Base-by-base conservation (phyloP, 2,888 invertebrate species). In the Branchellion lobata region DNA sequence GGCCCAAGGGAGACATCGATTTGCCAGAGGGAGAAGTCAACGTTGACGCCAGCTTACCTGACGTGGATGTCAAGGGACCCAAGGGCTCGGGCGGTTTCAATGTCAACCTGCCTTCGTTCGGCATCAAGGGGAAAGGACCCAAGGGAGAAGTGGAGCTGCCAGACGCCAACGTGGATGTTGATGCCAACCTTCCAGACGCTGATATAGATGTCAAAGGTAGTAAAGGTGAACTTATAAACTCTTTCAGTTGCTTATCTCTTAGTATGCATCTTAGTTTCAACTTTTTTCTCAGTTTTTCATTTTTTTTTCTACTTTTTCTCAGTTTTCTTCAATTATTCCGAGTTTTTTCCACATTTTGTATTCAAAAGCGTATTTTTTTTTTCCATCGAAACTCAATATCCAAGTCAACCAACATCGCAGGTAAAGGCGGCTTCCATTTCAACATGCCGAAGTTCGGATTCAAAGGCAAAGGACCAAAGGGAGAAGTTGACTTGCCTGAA, bases 131-230 rank as follows among this genome's bases (percentile, higher is more conserved):
- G 0, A 71, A 71, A 71, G 73, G 34, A n/a, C 71, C 73, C 24
- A 73, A 72, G 29, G 79, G 72, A 5, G 79, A 51, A 53, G 79
- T 36, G 5, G 79, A 71, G 31, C 27, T 76, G 1, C 76, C 76
- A 5, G 51, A 79, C 21, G 40, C 8, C 18, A 73, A 73, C 47
- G 5, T 36, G 0, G 72, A 72, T 65, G 1, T 79, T 21, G 57
- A 79, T n/a, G 79, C 47, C n/a, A 31, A 51, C 14, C 72, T 79
- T n/a, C 79, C 79, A 27, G 79, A 79, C 21, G 79, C 79, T 29
- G 79, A 79, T 29, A 31, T 79, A 36, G 71, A 79, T n/a, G 34
- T 79, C 5, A 79, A 47, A 18, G 47, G 47, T 47, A 14, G 11
- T 47, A 47, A 47, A 47, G 47, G 47, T 47, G 18, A 47, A 40